These are phyloP conservation scores for Tachysurus vachellii DNA, from an alignment of 2,113 vertebrate genomes.

Conservation along the genomic window DNA sequence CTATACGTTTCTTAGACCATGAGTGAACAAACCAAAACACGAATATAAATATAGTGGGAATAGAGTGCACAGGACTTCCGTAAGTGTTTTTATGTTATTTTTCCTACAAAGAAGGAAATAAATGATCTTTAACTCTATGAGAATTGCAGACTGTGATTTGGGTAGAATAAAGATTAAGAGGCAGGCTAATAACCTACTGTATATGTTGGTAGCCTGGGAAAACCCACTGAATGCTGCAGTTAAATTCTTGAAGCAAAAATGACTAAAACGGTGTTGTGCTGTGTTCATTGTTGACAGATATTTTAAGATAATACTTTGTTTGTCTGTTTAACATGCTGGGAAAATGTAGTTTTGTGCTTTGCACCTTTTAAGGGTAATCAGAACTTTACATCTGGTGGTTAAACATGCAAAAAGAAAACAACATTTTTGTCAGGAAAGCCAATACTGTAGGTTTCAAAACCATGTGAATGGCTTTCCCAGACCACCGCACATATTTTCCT, in stretches of 20 bases:
- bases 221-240: neutral
- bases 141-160: neutral
- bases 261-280: neutral
- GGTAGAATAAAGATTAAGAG: neutral
- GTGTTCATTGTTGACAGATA: neutral
- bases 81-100: slow-evolving; percentile 24
- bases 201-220: neutral
- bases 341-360: neutral
- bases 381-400: neutral
- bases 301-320: neutral
- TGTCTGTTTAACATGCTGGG: neutral
- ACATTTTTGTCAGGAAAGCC: neutral
- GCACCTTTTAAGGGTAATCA: neutral
- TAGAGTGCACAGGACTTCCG: slow-evolving; percentile 38
- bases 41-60: slow-evolving; percentile 26
- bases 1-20: neutral
- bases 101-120: neutral
- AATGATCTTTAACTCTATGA: neutral
- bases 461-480: neutral
- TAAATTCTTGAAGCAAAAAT: neutral
- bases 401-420: neutral
- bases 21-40: neutral
- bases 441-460: neutral
- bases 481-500: neutral
- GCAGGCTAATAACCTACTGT: neutral